Evolutionary conservation across 2,797 vertebrate species (phyloP).

Genomic region (Capromys pilorides): DNA sequence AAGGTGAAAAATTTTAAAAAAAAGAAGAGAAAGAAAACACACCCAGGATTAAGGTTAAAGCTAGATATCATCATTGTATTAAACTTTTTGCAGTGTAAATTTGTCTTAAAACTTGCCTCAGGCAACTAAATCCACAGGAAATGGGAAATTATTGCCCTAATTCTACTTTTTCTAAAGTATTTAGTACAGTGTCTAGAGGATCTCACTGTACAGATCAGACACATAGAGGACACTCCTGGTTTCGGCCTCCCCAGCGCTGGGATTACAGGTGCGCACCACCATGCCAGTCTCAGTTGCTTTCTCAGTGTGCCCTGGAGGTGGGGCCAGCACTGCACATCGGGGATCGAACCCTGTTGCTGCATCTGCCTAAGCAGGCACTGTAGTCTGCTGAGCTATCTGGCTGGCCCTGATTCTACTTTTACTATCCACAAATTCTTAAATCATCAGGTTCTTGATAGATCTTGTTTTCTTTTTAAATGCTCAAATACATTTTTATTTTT

Average conservation of each 20-base stretch:
- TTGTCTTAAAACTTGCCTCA: not conserved
- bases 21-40: not conserved
- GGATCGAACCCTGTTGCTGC: too few relatives aligned
- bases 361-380: too few relatives aligned
- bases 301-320: too few relatives aligned
- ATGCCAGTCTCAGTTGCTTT: too few relatives aligned
- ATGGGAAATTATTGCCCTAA: not conserved
- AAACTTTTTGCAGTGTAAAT: not conserved
- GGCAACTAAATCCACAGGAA: not conserved
- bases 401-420: not conserved
- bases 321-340: too few relatives aligned
- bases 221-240: too few relatives aligned
- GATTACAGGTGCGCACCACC: too few relatives aligned
- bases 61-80: not conserved
- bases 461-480: not conserved
- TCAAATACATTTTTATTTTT: not conserved
- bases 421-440: not conserved
- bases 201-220: too few relatives aligned
- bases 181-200: too few relatives aligned
- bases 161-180: not conserved
- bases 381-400: too few relatives aligned
- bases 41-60: not conserved
- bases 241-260: too few relatives aligned
- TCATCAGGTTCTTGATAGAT: not conserved
- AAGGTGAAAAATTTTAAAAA: not conserved